Evolutionary conservation across 2,113 vertebrate genomes (phyloP).

Genomic region (Sarotherodon lohbergeri): DNA sequence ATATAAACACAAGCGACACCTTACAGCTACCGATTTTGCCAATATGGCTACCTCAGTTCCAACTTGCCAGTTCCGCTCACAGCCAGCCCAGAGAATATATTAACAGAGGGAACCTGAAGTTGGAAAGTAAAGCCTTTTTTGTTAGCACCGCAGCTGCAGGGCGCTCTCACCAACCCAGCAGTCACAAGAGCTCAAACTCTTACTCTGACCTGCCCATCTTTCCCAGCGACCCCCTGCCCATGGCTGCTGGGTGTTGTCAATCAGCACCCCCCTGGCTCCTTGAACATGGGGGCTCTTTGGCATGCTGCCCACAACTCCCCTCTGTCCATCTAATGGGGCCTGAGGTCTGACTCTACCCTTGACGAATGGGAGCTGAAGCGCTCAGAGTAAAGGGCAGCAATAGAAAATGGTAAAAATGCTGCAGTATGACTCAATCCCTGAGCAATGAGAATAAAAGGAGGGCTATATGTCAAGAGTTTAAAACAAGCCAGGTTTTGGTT

Average conservation of each 20-base stretch:
- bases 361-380: slow-evolving; percentile 48
- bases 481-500: slow-evolving; percentile 12
- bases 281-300: slow-evolving; percentile 60
- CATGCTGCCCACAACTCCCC: slow-evolving; percentile 37
- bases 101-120: background rate
- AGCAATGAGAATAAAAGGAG: slow-evolving; percentile 39
- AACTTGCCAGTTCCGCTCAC: background rate
- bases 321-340: slow-evolving; percentile 45
- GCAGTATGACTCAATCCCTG: slow-evolving; percentile 46
- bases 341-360: slow-evolving; percentile 29
- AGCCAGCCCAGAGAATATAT: background rate
- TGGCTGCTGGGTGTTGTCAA: slow-evolving; percentile 67
- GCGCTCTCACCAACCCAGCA: slow-evolving; percentile 35
- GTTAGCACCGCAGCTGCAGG: slow-evolving; percentile 32
- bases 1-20: slow-evolving; percentile 40
- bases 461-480: slow-evolving; percentile 4
- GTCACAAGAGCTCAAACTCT: slow-evolving; percentile 23
- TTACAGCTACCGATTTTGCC: slow-evolving; percentile 39
- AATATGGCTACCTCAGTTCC: background rate
- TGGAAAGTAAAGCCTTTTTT: background rate
- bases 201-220: slow-evolving; percentile 50
- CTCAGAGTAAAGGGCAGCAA: slow-evolving; percentile 7
- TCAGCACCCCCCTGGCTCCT: slow-evolving; percentile 55
- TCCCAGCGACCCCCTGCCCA: slow-evolving; percentile 38
- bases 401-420: slow-evolving; percentile 14